phyloP scores from a whole-genome alignment of 2,797 vertebrate species.

The Anniella stebbinsi region DNA sequence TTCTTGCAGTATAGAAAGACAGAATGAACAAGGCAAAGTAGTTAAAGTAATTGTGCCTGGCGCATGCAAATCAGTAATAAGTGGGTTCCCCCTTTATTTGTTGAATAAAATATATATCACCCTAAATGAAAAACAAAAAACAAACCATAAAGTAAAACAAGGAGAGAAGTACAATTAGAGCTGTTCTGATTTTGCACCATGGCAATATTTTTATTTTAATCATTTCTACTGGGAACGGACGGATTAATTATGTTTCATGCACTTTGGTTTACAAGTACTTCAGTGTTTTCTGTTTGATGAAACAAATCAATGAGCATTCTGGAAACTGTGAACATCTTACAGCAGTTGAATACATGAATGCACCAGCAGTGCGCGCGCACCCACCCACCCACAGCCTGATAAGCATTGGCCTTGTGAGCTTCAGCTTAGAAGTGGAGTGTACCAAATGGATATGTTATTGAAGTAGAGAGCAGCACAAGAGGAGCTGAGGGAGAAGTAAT shows the following conservation, averaged over 20 bases:
- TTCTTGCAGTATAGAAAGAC: neutral
- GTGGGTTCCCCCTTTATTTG: neutral
- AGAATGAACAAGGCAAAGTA: neutral
- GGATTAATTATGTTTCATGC: constrained; percentile 36
- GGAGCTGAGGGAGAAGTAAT: constrained; percentile 70
- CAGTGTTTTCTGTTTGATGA: constrained; percentile 9
- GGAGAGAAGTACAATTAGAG: constrained; percentile 15
- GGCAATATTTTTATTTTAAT: constrained; percentile 11
- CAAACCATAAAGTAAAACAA: neutral
- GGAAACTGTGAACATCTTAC: constrained; percentile 41
- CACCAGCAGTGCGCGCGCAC: neutral
- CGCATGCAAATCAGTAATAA: neutral
- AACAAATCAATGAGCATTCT: constrained; percentile 47
- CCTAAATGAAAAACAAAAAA: neutral
- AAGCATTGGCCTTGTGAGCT: neutral
- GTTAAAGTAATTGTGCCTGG: neutral
- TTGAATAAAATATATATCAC: constrained; percentile 24
- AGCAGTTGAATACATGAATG: constrained; percentile 19
- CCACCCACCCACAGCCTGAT: neutral
- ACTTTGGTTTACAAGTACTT: constrained; percentile 36
- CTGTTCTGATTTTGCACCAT: constrained; percentile 17
- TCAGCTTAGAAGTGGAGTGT: constrained; percentile 40
- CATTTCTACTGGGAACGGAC: constrained; percentile 40
- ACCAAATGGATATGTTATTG: constrained; percentile 45
- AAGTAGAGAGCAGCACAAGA: constrained; percentile 45